Conservation (phyloP, 2,888 invertebrate genomes). For the Yponomeuta malinellus region DNA sequence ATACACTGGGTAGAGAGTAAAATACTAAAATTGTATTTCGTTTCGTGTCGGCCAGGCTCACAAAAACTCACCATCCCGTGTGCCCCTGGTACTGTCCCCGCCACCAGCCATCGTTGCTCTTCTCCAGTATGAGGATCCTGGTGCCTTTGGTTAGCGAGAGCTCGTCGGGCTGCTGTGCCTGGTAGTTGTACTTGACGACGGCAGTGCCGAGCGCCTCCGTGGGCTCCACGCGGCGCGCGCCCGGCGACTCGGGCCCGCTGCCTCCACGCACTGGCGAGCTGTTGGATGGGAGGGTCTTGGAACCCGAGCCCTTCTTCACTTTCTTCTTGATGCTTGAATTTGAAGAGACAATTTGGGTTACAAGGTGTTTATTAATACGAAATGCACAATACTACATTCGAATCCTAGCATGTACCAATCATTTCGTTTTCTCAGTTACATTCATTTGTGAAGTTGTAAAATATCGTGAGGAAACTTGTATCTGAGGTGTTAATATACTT, state of each 20-base stretch:
- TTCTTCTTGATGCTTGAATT: slow-evolving; percentile 87
- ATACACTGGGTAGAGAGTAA: background rate
- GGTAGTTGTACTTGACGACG: slow-evolving; percentile 95
- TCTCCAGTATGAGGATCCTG: slow-evolving; percentile 95
- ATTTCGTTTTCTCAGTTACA: no score
- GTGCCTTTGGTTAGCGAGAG: slow-evolving; percentile 96
- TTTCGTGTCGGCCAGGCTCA: background rate
- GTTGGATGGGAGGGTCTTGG: slow-evolving; percentile 89
- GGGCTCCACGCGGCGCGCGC: slow-evolving; percentile 86
- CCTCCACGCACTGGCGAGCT: slow-evolving; percentile 87
- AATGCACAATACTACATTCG: no score
- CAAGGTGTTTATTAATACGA: no score
- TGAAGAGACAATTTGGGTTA: background rate
- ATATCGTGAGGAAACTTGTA: no score
- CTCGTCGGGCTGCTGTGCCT: slow-evolving; percentile 96
- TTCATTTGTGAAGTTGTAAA: no score
- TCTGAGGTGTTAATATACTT: no score
- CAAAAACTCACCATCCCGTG: slow-evolving; percentile 61
- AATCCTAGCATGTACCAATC: no score
- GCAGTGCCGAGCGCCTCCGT: slow-evolving; percentile 92
- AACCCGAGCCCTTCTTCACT: slow-evolving; percentile 88
- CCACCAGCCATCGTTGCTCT: slow-evolving; percentile 99
- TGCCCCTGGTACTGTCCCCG: slow-evolving; percentile 86
- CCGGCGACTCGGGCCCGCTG: slow-evolving; percentile 81
- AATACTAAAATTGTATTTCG: background rate